Evolutionary conservation across 2,797 vertebrate genomes (phyloP), one percentile per base, ranked within the genome.

Genomic region (Galagoides demidoff): DNA sequence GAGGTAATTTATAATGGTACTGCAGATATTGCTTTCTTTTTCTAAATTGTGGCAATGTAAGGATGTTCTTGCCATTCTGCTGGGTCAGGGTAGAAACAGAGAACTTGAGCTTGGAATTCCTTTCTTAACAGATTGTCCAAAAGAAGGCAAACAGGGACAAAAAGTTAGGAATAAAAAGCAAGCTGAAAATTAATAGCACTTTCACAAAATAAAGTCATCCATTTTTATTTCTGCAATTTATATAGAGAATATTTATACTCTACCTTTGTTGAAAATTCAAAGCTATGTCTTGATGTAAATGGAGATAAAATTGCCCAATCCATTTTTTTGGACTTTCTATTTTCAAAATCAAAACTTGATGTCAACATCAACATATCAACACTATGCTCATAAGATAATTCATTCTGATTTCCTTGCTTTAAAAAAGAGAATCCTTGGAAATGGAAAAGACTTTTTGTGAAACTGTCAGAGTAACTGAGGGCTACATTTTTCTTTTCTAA

Each of bases 341-440:
- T 85, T 95, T 90, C 31, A 93, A 89, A 94, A 43, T 74, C n/a
- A 5, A 83, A 94, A 86, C 39, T 92, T 92, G 23, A 39, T 89
- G 57, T 89, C 13, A 85, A 61, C 14, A 74, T 83, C 78, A 92
- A 61, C 20, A 4, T 89, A 10, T 90, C 45, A 87, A 55, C 6
- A 87, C 8, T 92, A 8, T 19, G 29, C 7, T 52, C 22, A 61
- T 82, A 81, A 86, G 61, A 82, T 92, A 92, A 89, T 92, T 95
- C 87, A 74, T 91, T 79, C 49, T 31, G 14, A 59, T 91, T 88
- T 89, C n/a, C 43, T 92, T 79, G 81, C 39, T 81, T 3, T 31
- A 71, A 76, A 82, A 93, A 89, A 89, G 45, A 89, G 22, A 89
- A 22, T 49, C n/a, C 22, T 76, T 68, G 13, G 85, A 83, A 87